Evolutionary conservation across 2,888 invertebrate genomes (phyloP).

Genomic region (Aleiodes leptofemur): DNA sequence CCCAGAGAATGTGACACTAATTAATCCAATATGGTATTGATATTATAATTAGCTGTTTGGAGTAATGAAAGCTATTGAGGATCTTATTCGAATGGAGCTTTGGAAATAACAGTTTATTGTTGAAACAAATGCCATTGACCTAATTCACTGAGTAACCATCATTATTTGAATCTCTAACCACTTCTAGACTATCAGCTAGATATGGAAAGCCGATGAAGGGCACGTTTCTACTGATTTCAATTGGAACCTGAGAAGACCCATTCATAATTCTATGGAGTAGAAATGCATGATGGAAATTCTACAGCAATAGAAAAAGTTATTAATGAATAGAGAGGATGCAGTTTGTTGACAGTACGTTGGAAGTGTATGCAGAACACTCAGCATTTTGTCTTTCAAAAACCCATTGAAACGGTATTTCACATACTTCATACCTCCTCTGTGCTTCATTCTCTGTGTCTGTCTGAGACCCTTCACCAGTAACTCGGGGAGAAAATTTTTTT

Average conservation of each 20-base stretch:
- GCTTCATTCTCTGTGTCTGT: background rate
- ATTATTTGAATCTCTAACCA: background rate
- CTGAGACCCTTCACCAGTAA: background rate
- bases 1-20: conserved; percentile 61
- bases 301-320: conserved; percentile 2
- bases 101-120: background rate
- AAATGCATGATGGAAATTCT: background rate
- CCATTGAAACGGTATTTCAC: background rate
- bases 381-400: background rate
- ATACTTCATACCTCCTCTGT: background rate
- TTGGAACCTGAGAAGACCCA: conserved; percentile 20
- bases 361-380: conserved; percentile 19
- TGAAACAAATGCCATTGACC: conserved; percentile 9
- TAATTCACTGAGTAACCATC: conserved; percentile 6
- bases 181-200: background rate
- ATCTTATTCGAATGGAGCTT: background rate
- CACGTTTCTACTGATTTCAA: conserved; percentile 21
- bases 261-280: conserved; percentile 11
- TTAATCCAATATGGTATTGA: conserved; percentile 64
- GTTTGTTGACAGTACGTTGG: conserved; percentile 27
- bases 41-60: conserved; percentile 61
- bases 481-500: too few species aligned
- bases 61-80: background rate
- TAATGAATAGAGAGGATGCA: conserved; percentile 11
- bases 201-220: background rate